These are phyloP conservation scores for Drosophila ficusphila DNA, from an alignment of 1,140 invertebrate species.

Conservation along the genomic window DNA sequence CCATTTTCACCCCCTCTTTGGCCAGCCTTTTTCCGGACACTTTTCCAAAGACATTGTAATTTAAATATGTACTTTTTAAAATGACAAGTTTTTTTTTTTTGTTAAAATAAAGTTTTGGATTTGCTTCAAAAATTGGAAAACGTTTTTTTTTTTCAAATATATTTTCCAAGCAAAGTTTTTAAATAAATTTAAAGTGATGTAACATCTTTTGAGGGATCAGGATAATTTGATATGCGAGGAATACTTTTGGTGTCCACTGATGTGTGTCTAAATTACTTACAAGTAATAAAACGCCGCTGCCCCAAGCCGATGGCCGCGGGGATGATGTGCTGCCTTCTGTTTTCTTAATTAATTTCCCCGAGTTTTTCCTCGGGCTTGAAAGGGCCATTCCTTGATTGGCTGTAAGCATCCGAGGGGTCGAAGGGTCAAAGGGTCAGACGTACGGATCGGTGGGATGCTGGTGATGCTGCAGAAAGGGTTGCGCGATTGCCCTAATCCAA, in stretches of 20 bases:
- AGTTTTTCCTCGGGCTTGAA: slow-evolving; percentile 36
- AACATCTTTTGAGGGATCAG: not conserved
- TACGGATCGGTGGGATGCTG: slow-evolving; percentile 6
- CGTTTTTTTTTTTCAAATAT: no score
- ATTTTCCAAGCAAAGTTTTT: no score
- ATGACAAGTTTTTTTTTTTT: no score
- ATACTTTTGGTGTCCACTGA: slow-evolving; percentile 31
- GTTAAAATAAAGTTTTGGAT: no score
- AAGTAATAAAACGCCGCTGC: slow-evolving; percentile 64
- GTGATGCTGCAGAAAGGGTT: slow-evolving; percentile 32
- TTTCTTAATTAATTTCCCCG: slow-evolving; percentile 73
- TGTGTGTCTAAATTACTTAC: slow-evolving; percentile 58
- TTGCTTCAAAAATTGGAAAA: no score
- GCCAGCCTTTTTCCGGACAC: not conserved
- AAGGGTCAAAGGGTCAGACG: slow-evolving; percentile 34
- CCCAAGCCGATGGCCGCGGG: slow-evolving; percentile 32
- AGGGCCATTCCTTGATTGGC: slow-evolving; percentile 26
- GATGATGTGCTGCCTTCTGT: no score
- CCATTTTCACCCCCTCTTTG: slow-evolving; percentile 20
- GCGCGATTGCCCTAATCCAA: slow-evolving; percentile 57
- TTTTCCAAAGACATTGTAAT: no score
- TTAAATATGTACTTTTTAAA: no score
- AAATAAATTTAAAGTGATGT: no score
- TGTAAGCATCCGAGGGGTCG: slow-evolving; percentile 16
- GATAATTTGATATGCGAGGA: not conserved